Conservation (phyloP, 2,888 invertebrate species). For the Corbicula japonica region DNA sequence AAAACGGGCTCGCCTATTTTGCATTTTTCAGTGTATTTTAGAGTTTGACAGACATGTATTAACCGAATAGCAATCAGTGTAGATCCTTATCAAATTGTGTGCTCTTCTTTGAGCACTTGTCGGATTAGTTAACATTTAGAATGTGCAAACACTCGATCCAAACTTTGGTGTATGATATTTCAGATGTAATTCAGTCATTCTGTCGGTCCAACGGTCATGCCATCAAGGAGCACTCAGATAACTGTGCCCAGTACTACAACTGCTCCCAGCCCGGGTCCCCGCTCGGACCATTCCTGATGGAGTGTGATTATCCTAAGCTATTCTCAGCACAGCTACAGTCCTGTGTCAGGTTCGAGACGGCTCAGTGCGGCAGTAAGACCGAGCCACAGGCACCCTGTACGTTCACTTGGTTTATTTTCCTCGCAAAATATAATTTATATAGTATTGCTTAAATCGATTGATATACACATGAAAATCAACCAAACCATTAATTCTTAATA, state of each 20-base stretch:
- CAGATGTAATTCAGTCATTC: slow-evolving; percentile 62
- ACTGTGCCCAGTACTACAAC: slow-evolving; percentile 70
- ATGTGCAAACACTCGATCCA: too few relatives aligned
- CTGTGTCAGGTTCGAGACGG: slow-evolving; percentile 50
- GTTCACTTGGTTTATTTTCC: background rate
- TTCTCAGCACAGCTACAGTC: slow-evolving; percentile 39
- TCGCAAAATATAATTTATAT: too few relatives aligned
- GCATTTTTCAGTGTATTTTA: too few relatives aligned
- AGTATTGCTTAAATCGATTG: too few relatives aligned
- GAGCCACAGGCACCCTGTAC: slow-evolving; percentile 57
- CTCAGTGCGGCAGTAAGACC: slow-evolving; percentile 40
- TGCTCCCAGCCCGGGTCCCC: slow-evolving; percentile 61
- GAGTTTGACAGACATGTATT: too few relatives aligned
- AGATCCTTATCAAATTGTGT: too few relatives aligned
- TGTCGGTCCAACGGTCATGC: slow-evolving; percentile 44
- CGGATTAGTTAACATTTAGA: too few relatives aligned
- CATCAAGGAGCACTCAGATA: slow-evolving; percentile 58
- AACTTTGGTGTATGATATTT: background rate
- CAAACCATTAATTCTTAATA: too few relatives aligned
- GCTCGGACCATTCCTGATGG: slow-evolving; percentile 64
- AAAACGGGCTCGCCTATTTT: too few relatives aligned
- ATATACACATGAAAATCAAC: too few relatives aligned
- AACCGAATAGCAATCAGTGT: too few relatives aligned
- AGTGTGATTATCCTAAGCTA: slow-evolving; percentile 69
- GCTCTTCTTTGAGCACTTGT: too few relatives aligned